A percentile compares a stretch with the other conserved stretches of the same genome.
phyloP scores from a whole-genome alignment of 2,888 invertebrate species.

The Iphiclides podalirius region DNA sequence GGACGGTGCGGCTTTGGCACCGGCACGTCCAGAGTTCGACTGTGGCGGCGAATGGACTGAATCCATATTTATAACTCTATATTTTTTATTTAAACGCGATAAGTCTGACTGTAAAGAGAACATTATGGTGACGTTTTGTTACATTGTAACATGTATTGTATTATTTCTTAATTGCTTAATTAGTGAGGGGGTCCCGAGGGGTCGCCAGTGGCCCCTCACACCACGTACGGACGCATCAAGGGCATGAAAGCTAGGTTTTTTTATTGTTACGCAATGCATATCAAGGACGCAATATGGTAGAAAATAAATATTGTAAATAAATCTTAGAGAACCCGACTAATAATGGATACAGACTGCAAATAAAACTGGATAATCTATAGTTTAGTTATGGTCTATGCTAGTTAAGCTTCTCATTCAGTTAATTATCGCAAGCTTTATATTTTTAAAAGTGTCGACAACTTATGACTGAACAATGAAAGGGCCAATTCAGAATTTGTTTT shows the following conservation, averaged over 20 bases:
- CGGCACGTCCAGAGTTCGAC: constrained; percentile 30
- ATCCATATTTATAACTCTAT: constrained; percentile 74
- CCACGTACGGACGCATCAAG: constrained; percentile 59
- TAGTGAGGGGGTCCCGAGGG: constrained; percentile 51
- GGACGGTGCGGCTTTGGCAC: constrained; percentile 30
- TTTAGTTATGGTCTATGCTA: constrained; percentile 76
- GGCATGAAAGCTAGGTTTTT: constrained; percentile 76
- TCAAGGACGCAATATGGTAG: constrained; percentile 80
- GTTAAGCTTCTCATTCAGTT: constrained; percentile 73
- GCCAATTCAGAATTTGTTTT: constrained; percentile 66
- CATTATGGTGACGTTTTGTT: constrained; percentile 65
- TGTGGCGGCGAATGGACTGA: constrained; percentile 51
- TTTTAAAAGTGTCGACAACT: constrained; percentile 57
- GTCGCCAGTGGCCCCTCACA: constrained; percentile 42
- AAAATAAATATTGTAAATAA: constrained; percentile 79
- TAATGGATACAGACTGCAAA: constrained; percentile 74
- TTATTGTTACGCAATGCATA: constrained; percentile 81
- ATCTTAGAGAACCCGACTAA: constrained; percentile 67
- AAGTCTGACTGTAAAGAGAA: constrained; percentile 76
- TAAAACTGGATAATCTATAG: constrained; percentile 71
- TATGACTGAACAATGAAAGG: constrained; percentile 71
- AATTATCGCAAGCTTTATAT: constrained; percentile 73
- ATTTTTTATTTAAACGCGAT: constrained; percentile 75
- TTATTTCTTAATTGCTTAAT: constrained; percentile 74
- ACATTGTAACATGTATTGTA: constrained; percentile 66